A percentile compares a stretch with the other conserved stretches of the same genome.
phyloP scores from a whole-genome alignment of 2,113 vertebrate species.

The Phylloscopus trochiloides region DNA sequence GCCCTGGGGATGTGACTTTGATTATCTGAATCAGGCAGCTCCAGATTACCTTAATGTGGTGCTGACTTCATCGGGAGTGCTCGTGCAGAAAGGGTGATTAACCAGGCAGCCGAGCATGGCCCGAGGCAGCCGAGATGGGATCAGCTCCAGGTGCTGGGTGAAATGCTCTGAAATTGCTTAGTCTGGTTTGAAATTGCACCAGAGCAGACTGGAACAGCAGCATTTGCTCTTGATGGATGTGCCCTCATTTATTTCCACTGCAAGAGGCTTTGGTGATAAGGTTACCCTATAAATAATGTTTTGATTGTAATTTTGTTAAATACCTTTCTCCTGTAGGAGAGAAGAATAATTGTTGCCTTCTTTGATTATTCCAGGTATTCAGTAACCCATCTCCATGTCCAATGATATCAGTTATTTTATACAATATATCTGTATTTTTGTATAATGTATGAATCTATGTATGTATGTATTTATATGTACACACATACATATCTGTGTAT shows the following conservation, averaged over 20 bases:
- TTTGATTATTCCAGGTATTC: not conserved
- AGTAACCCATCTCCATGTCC: not conserved
- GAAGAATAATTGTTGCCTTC: not conserved
- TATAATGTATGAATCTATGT: not conserved
- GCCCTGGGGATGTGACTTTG: not conserved
- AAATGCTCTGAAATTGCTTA: not conserved
- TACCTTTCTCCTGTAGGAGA: not conserved
- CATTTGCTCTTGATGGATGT: not conserved
- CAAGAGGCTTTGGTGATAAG: not conserved
- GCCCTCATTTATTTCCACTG: not conserved
- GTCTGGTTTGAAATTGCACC: not conserved
- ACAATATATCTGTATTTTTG: not conserved
- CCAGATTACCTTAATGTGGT: not conserved
- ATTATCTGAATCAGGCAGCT: not conserved
- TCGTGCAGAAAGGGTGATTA: not conserved
- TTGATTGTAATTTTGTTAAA: not conserved
- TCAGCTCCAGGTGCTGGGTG: not conserved
- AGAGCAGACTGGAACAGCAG: not conserved
- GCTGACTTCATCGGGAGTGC: not conserved
- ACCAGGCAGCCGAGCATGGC: not conserved
- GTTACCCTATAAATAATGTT: not conserved
- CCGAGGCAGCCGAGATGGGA: rapidly evolving
- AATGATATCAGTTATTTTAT: not conserved
- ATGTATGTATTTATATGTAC: not conserved
- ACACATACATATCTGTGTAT: not conserved